Percentiles rank a stretch among this genome's conserved stretches.
Conservation (phyloP, 2,888 invertebrate genomes). For the Amphipyra berbera region DNA sequence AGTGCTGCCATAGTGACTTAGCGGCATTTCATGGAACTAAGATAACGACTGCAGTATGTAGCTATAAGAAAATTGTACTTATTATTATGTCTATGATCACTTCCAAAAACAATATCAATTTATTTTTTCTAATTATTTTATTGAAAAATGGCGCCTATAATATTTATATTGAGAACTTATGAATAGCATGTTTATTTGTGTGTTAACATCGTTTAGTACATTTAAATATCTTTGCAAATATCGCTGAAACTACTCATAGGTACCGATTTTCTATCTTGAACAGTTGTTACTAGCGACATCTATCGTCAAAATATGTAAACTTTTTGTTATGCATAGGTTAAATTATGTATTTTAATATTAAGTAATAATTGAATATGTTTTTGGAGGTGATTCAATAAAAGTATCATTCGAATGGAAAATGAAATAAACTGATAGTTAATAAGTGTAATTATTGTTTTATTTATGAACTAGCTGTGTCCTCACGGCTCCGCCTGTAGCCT, state of each 20-base stretch:
- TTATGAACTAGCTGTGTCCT: conserved; percentile 2
- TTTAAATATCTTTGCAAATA: too few relatives aligned
- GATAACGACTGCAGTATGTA: conserved; percentile 57
- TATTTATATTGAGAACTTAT: too few relatives aligned
- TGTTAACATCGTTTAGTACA: too few relatives aligned
- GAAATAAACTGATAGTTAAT: conserved; percentile 51
- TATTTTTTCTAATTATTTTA: neutral
- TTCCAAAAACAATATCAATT: conserved; percentile 41
- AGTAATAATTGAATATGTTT: conserved; percentile 16
- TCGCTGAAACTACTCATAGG: too few relatives aligned
- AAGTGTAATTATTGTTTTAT: conserved; percentile 44
- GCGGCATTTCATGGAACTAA: conserved; percentile 44
- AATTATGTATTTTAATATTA: neutral
- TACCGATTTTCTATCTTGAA: neutral
- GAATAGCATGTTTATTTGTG: too few relatives aligned
- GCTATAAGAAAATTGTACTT: conserved; percentile 38
- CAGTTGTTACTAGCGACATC: conserved; percentile 7
- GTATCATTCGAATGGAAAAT: conserved; percentile 41
- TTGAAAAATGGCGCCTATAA: neutral
- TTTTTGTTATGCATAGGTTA: too few relatives aligned
- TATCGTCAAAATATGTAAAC: neutral
- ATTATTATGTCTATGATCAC: conserved; percentile 32
- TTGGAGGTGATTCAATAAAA: conserved; percentile 31
- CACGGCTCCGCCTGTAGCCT: too few relatives aligned
- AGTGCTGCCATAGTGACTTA: conserved; percentile 57